phyloP scores from a whole-genome alignment of 2,888 invertebrate genomes.

The Chelonus formosanus region DNA sequence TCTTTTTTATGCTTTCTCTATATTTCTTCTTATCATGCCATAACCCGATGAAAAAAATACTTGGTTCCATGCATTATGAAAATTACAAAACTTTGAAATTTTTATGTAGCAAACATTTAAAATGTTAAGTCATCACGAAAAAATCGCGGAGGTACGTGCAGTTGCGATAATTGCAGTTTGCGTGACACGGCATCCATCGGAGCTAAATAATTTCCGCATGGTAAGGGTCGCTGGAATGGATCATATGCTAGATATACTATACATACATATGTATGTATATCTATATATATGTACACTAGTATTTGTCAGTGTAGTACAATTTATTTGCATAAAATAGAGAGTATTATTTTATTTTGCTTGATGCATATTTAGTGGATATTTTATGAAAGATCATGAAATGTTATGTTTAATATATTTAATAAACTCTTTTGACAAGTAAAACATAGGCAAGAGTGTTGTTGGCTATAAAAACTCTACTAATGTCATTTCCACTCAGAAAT shows the following conservation, averaged over 20 bases:
- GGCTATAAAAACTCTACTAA: constrained; percentile 16
- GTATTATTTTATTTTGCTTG: constrained; percentile 32
- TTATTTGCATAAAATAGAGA: constrained; percentile 43
- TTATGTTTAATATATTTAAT: constrained; percentile 5
- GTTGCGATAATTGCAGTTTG: constrained; percentile 42
- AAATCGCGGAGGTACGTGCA: constrained; percentile 18
- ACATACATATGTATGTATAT: constrained; percentile 13
- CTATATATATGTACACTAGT: constrained; percentile 15
- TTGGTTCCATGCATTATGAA: too few species aligned
- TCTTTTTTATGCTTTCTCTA: constrained; percentile 31
- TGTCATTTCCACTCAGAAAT: constrained; percentile 7
- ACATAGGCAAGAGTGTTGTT: constrained; percentile 34
- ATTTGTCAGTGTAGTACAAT: constrained; percentile 34
- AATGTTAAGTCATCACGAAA: constrained; percentile 23
- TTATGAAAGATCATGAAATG: constrained; percentile 17
- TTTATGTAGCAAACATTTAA: constrained; percentile 10
- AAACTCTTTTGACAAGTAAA: constrained; percentile 29
- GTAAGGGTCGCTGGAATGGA: constrained; percentile 31
- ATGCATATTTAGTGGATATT: constrained; percentile 31
- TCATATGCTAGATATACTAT: constrained; percentile 30
- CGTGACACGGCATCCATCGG: constrained; percentile 39
- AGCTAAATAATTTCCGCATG: constrained; percentile 43
- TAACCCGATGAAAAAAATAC: too few species aligned
- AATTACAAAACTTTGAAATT: too few species aligned
- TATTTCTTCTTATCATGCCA: constrained; percentile 32